Conservation (phyloP, 1,140 invertebrate species). For the Drepana arcuata region DNA sequence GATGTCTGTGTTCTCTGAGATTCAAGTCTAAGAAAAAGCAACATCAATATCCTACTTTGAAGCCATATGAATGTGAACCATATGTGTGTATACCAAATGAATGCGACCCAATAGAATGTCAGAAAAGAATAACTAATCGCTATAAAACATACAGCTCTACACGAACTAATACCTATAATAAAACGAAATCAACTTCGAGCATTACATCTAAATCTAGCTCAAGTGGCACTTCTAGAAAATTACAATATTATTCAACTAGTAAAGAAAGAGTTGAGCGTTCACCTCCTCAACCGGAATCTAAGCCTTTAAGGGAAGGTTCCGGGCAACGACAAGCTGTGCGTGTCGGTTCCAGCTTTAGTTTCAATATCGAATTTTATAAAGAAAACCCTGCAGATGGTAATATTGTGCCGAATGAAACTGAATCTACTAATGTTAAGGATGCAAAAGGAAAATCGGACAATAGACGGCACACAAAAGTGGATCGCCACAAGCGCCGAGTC, state of each 20-base stretch:
- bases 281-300: too few species aligned
- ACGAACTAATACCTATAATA: neutral
- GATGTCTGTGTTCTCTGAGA: slow-evolving; percentile 11
- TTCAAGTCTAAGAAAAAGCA: neutral
- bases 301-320: slow-evolving; percentile 1
- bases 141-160: neutral
- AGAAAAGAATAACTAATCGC: slow-evolving; percentile 13
- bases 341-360: slow-evolving; percentile 17
- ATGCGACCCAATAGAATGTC: slow-evolving; percentile 20
- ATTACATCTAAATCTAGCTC: neutral
- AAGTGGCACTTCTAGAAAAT: neutral
- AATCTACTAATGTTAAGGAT: neutral
- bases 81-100: slow-evolving; percentile 20
- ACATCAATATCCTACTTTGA: neutral
- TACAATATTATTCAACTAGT: neutral
- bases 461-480: neutral
- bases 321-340: slow-evolving; percentile 1
- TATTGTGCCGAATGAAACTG: neutral
- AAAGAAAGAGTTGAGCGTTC: too few species aligned
- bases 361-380: slow-evolving; percentile 24
- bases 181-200: neutral
- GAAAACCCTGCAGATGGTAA: slow-evolving; percentile 1
- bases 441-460: neutral
- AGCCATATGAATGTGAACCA: slow-evolving; percentile 25
- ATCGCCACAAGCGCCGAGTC: too few species aligned